phyloP scores from a whole-genome alignment of 1,140 invertebrate species.

The Drosophila funebris region DNA sequence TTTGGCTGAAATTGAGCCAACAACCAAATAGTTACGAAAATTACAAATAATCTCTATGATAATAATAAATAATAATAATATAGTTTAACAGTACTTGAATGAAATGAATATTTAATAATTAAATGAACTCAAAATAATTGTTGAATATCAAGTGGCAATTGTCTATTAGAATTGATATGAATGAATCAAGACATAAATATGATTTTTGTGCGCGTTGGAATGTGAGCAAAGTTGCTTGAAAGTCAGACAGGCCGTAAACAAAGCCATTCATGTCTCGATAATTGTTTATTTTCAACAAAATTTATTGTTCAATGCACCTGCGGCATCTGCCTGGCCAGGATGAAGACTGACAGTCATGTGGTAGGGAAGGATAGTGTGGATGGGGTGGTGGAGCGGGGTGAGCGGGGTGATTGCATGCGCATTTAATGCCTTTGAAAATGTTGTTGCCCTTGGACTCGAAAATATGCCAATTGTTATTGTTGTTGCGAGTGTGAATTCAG shows the following conservation, averaged over 20 bases:
- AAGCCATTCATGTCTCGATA: conserved; percentile 54
- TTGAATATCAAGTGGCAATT: no score
- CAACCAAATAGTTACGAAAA: no score
- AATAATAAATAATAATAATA: no score
- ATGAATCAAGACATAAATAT: not conserved
- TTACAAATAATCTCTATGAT: no score
- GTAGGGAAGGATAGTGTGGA: no score
- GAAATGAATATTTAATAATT: not conserved
- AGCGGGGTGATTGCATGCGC: conserved; percentile 19
- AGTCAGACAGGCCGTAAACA: conserved; percentile 13
- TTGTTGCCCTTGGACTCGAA: conserved; percentile 38
- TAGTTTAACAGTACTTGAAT: no score
- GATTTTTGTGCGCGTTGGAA: not conserved
- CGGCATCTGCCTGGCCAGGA: conserved; percentile 39
- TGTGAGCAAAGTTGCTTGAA: no score
- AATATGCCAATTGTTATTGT: conserved; percentile 49
- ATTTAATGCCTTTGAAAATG: conserved; percentile 38
- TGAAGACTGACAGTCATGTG: not conserved
- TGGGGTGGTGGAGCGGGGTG: not conserved
- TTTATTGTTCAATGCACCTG: conserved; percentile 73
- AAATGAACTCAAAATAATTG: not conserved
- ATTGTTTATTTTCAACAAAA: conserved; percentile 73
- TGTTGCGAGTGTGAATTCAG: conserved; percentile 37
- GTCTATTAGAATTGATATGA: no score
- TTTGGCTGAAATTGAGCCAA: no score